Evolutionary conservation across 2,888 invertebrate genomes (phyloP), one percentile per base, ranked within the genome.

Genomic region (Bhutanitis thaidina): DNA sequence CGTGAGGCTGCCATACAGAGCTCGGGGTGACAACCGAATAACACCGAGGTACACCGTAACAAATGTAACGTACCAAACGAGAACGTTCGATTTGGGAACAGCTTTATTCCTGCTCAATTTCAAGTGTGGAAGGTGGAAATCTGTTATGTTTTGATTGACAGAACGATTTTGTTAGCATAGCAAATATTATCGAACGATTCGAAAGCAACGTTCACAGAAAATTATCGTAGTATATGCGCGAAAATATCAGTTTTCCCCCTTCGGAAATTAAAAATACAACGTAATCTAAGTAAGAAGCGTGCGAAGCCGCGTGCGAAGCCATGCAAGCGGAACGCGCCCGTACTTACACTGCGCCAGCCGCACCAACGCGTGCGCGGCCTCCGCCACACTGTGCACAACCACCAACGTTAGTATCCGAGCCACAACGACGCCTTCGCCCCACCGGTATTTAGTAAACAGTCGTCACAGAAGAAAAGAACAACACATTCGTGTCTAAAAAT

Each of bases 301-400:
- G 54, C 55, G 51, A 64, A 65, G 69, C 67, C 63, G 45, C 67
- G 65, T 64, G 74, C 67, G 52, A 67, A 67, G 71, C 69, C 65
- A 61, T 69, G 72, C 75, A 57, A 53, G 59, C 57, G 53, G 36
- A 27, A 20, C 58, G 45, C 45, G 49, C 32, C 52, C 55, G 84
- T 95, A 96, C 96, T 96, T 94, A 96, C 96, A 96, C 93, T 94
- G 94, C 86, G 95, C 94, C 90, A 96, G 93, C 80, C 94, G 92
- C 92, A 94, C 94, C 93, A 96, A 93, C 86, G 95, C 96, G 94
- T 95, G 95, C 94, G 95, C 93, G 89, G 95, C 92, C 92, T 95
- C 87, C 77, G 78, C 78, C 74, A 69, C 78, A 69, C 87, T 84
- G 81, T 70, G 73, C 65, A 73, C 74, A 74, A 74, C 68, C 76